Conservation (phyloP, 1,140 invertebrate species). For the Helicoverpa zea region DNA sequence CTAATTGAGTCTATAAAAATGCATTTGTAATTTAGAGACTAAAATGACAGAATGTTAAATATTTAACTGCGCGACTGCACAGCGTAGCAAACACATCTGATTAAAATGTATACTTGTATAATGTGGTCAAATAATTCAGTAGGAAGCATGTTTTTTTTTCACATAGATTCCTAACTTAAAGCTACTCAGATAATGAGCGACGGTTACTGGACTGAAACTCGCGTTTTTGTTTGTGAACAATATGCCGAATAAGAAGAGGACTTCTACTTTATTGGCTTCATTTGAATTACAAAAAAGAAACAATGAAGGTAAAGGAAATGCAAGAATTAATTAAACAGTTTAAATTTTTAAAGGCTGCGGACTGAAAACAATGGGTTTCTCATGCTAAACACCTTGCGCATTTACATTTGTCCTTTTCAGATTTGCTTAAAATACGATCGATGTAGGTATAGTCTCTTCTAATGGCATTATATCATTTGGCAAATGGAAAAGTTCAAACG, state of each 20-base stretch:
- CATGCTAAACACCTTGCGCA: constrained; percentile 58
- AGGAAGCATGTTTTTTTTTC: too few species aligned
- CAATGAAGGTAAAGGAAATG: constrained; percentile 56
- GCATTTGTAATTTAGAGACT: too few species aligned
- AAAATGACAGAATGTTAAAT: too few species aligned
- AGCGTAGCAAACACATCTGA: too few species aligned
- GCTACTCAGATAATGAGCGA: not conserved
- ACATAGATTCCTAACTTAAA: not conserved
- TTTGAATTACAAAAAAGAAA: constrained; percentile 59
- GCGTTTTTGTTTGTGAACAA: constrained; percentile 42
- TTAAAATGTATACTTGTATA: too few species aligned
- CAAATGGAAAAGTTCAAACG: too few species aligned
- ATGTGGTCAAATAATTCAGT: too few species aligned
- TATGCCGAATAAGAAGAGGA: constrained; percentile 32
- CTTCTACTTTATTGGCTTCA: constrained; percentile 52
- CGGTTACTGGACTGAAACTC: constrained; percentile 24
- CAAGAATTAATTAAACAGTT: constrained; percentile 54
- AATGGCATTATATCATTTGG: too few species aligned
- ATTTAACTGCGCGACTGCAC: too few species aligned
- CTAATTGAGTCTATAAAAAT: not conserved
- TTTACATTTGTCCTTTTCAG: constrained; percentile 52
- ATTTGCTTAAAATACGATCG: not conserved
- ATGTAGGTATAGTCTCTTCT: too few species aligned
- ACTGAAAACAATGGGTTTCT: constrained; percentile 61
- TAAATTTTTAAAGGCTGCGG: constrained; percentile 53